Conservation (phyloP, 2,797 vertebrate genomes). For the Coranthus polyacanthus region DNA sequence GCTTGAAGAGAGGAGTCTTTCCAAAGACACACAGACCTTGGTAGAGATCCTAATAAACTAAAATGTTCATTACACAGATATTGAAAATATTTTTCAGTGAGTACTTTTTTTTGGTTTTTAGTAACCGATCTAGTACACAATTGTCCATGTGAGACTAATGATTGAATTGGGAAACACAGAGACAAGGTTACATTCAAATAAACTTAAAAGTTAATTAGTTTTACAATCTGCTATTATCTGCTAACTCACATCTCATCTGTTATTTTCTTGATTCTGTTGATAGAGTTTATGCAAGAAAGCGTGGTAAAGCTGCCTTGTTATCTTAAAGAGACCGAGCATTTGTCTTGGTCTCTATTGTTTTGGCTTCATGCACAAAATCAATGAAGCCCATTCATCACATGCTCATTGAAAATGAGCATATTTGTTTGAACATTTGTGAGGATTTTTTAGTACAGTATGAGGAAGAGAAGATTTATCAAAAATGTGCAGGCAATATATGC, state of each 20-base stretch:
- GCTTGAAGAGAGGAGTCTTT: no score
- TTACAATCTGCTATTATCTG: not conserved
- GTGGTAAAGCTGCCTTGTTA: constrained; percentile 49
- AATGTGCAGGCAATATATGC: constrained; percentile 49
- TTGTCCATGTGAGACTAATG: not conserved
- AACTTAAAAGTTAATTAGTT: constrained; percentile 13
- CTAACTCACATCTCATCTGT: constrained; percentile 2
- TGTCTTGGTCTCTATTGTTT: constrained; percentile 77
- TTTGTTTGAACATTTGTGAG: constrained; percentile 75
- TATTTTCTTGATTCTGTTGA: constrained; percentile 27
- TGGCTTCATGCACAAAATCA: constrained; percentile 69
- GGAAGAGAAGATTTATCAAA: constrained; percentile 72
- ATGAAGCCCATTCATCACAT: constrained; percentile 76
- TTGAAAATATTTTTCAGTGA: not conserved
- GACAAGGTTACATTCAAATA: constrained; percentile 16
- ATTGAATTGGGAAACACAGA: constrained; percentile 21
- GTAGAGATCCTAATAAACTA: not conserved
- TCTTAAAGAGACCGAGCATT: constrained; percentile 68
- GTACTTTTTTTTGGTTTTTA: not conserved
- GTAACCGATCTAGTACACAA: not conserved
- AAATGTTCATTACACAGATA: not conserved
- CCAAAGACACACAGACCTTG: no score
- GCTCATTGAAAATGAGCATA: constrained; percentile 69
- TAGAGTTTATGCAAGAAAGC: constrained; percentile 31
- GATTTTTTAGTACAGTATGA: constrained; percentile 58